A percentile compares a stretch with the other conserved stretches of the same genome.
These are phyloP conservation scores for Calyptomena viridis DNA, from an alignment of 2,113 vertebrate species.

Conservation along the genomic window DNA sequence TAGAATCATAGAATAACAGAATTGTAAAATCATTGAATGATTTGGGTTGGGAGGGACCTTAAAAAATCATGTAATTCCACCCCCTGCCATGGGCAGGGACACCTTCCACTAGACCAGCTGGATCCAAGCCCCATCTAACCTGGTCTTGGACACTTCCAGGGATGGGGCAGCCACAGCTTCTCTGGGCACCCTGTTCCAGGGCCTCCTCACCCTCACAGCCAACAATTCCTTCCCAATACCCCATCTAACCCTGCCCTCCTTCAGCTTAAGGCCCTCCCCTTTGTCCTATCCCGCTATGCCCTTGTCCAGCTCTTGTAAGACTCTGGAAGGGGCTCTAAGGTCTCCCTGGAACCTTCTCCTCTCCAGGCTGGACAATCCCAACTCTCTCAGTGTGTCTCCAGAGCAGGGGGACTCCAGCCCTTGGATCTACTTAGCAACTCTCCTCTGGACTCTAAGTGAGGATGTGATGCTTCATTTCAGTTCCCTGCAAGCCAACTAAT, in stretches of 20 bases:
- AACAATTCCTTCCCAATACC: neutral
- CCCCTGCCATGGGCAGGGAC: neutral
- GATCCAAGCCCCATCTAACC: neutral
- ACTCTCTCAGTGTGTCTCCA: neutral
- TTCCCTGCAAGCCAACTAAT: neutral
- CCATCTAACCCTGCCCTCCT: rapidly evolving
- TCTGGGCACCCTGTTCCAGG: neutral
- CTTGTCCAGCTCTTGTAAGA: neutral
- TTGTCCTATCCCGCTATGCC: neutral
- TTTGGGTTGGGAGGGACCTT: neutral
- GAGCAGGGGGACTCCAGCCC: neutral
- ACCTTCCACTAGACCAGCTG: neutral
- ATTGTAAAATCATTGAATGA: neutral
- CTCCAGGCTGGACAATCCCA: neutral
- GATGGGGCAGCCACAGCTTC: neutral
- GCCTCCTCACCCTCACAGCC: neutral
- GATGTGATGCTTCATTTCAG: neutral
- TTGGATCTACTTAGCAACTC: neutral
- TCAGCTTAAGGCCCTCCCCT: too few relatives aligned
- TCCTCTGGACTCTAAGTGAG: neutral
- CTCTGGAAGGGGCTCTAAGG: neutral
- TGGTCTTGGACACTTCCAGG: neutral
- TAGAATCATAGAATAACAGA: too few relatives aligned
- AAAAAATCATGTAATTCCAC: rapidly evolving
- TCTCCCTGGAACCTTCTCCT: neutral